Conservation (phyloP, 92 coral and sea anemone genomes). For the Pocillopora meandrina region DNA sequence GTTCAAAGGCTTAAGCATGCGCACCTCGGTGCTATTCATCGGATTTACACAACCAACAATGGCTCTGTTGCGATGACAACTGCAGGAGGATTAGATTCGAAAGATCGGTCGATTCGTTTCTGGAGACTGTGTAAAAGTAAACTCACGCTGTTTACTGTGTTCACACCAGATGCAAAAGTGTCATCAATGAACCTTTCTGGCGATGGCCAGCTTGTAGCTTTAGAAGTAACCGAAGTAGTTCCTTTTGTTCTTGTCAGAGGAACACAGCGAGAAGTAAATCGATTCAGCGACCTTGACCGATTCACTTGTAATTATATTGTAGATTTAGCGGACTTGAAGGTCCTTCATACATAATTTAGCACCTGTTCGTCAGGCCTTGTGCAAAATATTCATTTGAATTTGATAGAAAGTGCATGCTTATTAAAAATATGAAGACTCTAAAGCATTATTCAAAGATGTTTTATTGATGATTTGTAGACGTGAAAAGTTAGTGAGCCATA, state of each 20-base stretch:
- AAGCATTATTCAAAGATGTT: too few species aligned
- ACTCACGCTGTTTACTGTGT: conserved; percentile 44
- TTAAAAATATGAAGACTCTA: too few species aligned
- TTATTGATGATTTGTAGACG: too few species aligned
- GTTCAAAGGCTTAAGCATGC: conserved; percentile 46
- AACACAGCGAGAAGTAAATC: background rate
- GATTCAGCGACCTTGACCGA: background rate
- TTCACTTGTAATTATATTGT: conserved; percentile 22
- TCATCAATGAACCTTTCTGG: conserved; percentile 74
- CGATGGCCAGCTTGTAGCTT: conserved; percentile 63
- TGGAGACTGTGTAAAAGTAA: conserved; percentile 49
- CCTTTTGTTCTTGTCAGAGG: conserved; percentile 59
- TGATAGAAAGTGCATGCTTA: background rate
- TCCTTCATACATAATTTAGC: background rate
- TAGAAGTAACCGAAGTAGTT: conserved; percentile 68
- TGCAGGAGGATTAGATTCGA: conserved; percentile 81
- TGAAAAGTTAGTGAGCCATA: too few species aligned
- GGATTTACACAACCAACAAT: conserved; percentile 55
- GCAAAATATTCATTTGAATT: background rate
- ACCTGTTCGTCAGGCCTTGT: background rate
- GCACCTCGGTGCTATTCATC: conserved; percentile 68
- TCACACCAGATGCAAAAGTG: conserved; percentile 84
- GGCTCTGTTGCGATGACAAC: conserved; percentile 73
- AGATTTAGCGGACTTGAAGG: conserved; percentile 40
- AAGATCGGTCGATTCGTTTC: conserved; percentile 70